Evolutionary conservation across 2,888 invertebrate genomes (phyloP).

Genomic region (Trissoscelio sp.): DNA sequence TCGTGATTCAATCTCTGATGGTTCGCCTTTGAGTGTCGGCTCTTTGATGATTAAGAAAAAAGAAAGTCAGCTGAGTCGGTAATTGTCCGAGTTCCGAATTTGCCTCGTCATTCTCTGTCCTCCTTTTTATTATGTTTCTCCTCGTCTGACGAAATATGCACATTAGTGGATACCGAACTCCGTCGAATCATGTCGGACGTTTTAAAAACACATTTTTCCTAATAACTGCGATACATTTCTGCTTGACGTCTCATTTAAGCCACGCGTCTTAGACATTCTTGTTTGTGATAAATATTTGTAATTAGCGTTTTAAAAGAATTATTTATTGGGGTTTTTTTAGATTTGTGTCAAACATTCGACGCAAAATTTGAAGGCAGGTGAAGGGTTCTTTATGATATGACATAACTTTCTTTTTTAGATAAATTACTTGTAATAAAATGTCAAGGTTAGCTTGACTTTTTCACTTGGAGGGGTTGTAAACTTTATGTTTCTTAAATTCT

Average conservation of each 20-base stretch:
- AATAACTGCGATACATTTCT: constrained; percentile 17
- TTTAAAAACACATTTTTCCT: constrained; percentile 41
- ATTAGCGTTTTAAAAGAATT: not conserved
- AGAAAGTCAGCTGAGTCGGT: constrained; percentile 74
- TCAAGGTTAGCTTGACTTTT: constrained; percentile 18
- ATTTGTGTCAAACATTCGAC: not conserved
- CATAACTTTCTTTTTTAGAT: constrained; percentile 18
- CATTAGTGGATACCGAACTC: constrained; percentile 40
- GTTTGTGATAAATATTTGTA: not conserved
- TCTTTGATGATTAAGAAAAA: constrained; percentile 78
- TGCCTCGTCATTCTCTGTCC: constrained; percentile 48
- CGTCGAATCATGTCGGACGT: constrained; percentile 41
- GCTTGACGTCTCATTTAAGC: constrained; percentile 19
- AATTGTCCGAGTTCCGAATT: constrained; percentile 66
- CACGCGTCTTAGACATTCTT: not conserved
- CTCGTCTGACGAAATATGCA: constrained; percentile 32
- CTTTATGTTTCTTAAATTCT: not conserved
- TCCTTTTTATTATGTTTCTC: constrained; percentile 32
- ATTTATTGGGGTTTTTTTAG: not conserved
- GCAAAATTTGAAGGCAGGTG: not conserved
- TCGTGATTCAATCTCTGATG: constrained; percentile 78
- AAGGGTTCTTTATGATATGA: constrained; percentile 20
- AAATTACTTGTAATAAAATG: constrained; percentile 1
- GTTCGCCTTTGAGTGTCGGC: constrained; percentile 71
- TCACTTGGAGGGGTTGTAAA: constrained; percentile 2